A percentile compares a stretch with the other conserved stretches of the same genome.
Conservation (phyloP, 2,888 invertebrate species). For the Diaphora mendica region DNA sequence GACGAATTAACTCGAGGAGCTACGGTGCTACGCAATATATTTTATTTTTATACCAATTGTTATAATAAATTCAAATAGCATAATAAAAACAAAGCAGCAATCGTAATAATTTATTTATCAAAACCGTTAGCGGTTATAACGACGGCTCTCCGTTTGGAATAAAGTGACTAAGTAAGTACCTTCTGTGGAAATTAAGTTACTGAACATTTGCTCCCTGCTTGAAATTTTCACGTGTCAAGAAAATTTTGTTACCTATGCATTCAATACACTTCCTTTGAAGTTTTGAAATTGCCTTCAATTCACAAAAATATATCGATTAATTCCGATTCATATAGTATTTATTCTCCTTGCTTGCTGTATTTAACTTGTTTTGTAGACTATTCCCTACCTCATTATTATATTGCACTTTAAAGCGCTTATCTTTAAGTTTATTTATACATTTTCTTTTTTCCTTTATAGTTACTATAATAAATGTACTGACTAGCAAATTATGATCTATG, state of each 20-base stretch:
- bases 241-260: background rate
- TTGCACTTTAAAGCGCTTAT: too few relatives aligned
- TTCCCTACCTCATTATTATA: too few relatives aligned
- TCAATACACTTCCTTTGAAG: background rate
- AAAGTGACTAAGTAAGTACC: constrained; percentile 3
- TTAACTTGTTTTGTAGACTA: too few relatives aligned
- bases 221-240: background rate
- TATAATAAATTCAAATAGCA: background rate
- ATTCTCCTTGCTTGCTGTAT: too few relatives aligned
- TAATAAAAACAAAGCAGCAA: background rate
- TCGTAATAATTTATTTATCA: constrained; percentile 7
- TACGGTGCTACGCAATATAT: background rate
- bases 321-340: background rate
- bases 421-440: too few relatives aligned
- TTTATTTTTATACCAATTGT: background rate
- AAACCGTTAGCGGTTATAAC: background rate
- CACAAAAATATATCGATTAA: background rate
- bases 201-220: background rate
- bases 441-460: too few relatives aligned
- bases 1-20: background rate
- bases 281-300: background rate
- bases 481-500: too few relatives aligned
- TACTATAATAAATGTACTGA: too few relatives aligned
- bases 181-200: background rate
- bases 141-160: background rate